A percentile compares a stretch with the other conserved stretches of the same genome.
phyloP scores from a whole-genome alignment of 30 jellyfish, hydroid and myxozoan genomes.

The Aurelia sp. region DNA sequence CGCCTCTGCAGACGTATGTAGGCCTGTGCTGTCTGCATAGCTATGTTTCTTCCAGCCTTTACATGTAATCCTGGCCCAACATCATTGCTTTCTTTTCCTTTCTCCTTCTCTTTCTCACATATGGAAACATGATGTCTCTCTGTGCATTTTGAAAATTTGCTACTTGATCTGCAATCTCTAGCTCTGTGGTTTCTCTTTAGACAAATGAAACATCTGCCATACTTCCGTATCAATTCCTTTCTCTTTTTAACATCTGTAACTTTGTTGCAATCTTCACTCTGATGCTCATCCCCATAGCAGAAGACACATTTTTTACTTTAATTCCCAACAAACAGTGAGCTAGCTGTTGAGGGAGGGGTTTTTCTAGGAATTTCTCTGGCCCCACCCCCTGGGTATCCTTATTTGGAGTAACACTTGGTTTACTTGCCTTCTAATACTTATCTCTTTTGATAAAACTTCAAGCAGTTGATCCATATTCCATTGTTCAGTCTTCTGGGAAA shows the following conservation, averaged over 20 bases:
- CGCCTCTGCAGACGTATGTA: background rate
- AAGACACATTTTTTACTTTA: slow-evolving; percentile 2
- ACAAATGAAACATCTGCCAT: slow-evolving; percentile 34
- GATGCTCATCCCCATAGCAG: slow-evolving; percentile 6
- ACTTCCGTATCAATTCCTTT: slow-evolving; percentile 18
- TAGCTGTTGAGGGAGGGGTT: slow-evolving; percentile 4
- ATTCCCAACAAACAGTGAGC: background rate
- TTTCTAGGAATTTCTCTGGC: background rate
- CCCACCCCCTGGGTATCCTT: too few relatives aligned
- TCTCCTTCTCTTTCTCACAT: slow-evolving; percentile 20
- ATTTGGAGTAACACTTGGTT: too few relatives aligned
- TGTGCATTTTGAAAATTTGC: background rate
- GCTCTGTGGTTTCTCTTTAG: slow-evolving; percentile 33
- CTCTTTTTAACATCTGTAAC: slow-evolving; percentile 20
- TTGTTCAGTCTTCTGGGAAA: background rate
- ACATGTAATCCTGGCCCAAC: slow-evolving; percentile 67
- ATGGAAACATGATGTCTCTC: slow-evolving; percentile 40
- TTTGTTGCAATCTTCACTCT: slow-evolving; percentile 28
- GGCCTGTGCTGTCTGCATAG: slow-evolving; percentile 65
- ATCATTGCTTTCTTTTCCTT: background rate
- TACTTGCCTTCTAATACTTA: background rate
- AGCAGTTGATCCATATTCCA: background rate
- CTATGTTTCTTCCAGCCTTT: slow-evolving; percentile 30
- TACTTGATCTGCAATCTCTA: slow-evolving; percentile 30
- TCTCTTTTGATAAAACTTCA: background rate